phyloP scores from a whole-genome alignment of 2,113 vertebrate species.

The Galeopterus variegatus region DNA sequence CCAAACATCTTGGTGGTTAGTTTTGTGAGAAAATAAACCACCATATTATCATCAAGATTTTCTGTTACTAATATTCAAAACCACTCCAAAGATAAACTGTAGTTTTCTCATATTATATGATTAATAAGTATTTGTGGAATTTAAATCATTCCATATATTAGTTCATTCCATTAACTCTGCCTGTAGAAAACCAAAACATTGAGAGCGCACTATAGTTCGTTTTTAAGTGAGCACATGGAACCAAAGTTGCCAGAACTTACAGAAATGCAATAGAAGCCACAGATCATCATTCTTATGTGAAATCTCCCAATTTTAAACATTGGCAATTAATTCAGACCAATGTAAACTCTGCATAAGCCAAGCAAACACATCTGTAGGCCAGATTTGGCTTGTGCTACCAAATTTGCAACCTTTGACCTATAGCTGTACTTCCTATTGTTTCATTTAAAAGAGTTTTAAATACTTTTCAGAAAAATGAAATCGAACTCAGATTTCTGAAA shows the following conservation, averaged over 20 bases:
- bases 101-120: not conserved
- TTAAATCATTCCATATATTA: not conserved
- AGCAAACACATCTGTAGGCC: not conserved
- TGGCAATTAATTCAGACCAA: conserved; percentile 35
- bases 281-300: not conserved
- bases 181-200: not conserved
- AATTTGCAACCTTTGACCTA: not conserved
- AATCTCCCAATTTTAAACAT: not conserved
- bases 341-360: not conserved
- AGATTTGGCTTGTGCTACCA: not conserved
- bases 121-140: conserved; percentile 25
- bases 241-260: not conserved
- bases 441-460: conserved; percentile 57
- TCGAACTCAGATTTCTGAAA: not conserved
- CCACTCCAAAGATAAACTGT: not conserved
- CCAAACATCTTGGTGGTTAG: not conserved
- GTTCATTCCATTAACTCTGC: not conserved
- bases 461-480: conserved; percentile 16
- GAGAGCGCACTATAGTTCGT: not conserved
- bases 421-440: not conserved
- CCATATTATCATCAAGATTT: too few relatives aligned
- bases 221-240: not conserved
- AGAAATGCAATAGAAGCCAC: not conserved
- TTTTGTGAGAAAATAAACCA: not conserved
- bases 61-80: not conserved